Base-by-base conservation (phyloP, 2,888 invertebrate species). In the Antheraea yamamai region DNA sequence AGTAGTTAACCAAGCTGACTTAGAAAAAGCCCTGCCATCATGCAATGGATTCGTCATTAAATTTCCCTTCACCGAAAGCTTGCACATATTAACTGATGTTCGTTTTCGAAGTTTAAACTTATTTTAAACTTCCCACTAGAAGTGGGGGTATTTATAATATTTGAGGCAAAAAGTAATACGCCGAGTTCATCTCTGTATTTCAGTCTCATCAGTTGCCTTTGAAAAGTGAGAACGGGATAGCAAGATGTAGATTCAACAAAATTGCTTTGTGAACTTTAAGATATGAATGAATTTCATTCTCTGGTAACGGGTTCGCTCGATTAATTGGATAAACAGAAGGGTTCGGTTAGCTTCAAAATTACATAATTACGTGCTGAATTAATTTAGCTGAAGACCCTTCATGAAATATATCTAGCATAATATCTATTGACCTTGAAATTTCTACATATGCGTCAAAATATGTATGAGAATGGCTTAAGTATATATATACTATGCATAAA, bases 311-410 rank as follows among this genome's bases (percentile, higher is more conserved):
- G 81, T 84, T 77, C 75, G 76, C 77, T 78, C 87, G 83, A 87
- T 88, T 88, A 89, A 89, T 89, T 88, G 82, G 80, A 83, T 85
- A 87, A 88, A 88, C 84, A 82, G 80, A 78, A 81, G 80, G 81
- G 81, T 80, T 80, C 79, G 79, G 79, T 82, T 75, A 80, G 80
- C 75, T 78, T 78, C 75, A 75, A 82, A 84, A 82, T 85, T 83
- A 82, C 80, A 76, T 76, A 79, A 81, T 81, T 70, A 39, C 70
- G 39, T 39, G 66, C 10, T 75, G 61, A 73, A 78, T 78, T 76
- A 80, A 73, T 81, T 75, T 77, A 72, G 73, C 75, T 71, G 18
- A 61, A 70, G 76, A 77, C 74, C 74, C 75, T 81, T 83, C 79
- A 80, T 76, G 79, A 78, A 70, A 70, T 70, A 39, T 70, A 70